A percentile compares a stretch with the other conserved stretches of the same genome.
Conservation (phyloP, 2,113 vertebrate genomes). For the Gymnarchus niloticus region DNA sequence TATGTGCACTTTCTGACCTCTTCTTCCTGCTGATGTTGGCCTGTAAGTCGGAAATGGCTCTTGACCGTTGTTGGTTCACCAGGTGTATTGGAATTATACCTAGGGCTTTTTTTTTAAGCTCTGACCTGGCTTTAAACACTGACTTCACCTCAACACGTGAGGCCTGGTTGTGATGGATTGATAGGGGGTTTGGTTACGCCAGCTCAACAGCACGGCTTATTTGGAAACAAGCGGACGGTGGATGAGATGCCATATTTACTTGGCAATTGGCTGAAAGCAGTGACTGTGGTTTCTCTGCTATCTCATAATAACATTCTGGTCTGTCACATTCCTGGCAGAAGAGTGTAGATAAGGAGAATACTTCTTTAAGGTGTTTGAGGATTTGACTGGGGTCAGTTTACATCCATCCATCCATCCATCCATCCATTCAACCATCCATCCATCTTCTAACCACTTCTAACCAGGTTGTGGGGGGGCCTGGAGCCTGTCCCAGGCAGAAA, state of each 20-base stretch:
- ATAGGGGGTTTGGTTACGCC: background rate
- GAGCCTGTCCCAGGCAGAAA: too few relatives aligned
- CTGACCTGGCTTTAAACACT: background rate
- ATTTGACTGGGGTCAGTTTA: background rate
- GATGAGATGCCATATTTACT: background rate
- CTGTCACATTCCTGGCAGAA: background rate
- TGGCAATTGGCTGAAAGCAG: background rate
- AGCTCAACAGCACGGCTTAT: background rate
- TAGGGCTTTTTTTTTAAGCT: background rate
- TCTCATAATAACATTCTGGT: background rate
- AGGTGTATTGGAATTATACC: background rate
- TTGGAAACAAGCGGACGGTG: background rate
- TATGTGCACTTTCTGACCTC: too few relatives aligned
- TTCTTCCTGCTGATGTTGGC: too few relatives aligned
- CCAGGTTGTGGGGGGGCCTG: too few relatives aligned
- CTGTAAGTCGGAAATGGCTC: background rate
- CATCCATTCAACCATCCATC: too few relatives aligned
- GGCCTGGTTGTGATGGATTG: background rate
- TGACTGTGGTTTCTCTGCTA: background rate
- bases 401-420: background rate
- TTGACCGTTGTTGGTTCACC: background rate
- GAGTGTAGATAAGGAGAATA: background rate
- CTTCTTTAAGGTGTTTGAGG: background rate
- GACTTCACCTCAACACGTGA: background rate
- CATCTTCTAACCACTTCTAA: too few relatives aligned